Percentiles rank a stretch among this genome's conserved stretches.
Conservation (phyloP, 92 coral and sea anemone species). For the Phenganax stokvisi region DNA sequence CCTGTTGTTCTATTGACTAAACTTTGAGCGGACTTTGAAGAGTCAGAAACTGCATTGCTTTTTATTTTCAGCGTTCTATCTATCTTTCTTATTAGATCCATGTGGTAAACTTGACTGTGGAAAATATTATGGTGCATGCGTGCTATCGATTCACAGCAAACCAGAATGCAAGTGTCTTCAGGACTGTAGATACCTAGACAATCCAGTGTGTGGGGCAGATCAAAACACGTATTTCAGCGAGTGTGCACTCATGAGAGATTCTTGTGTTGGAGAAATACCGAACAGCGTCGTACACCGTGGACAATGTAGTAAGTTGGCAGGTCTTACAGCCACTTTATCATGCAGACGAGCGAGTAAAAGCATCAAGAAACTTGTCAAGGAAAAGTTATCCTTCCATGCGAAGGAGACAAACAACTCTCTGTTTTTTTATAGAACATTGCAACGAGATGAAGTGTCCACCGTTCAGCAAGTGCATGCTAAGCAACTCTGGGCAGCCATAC, state of each 20-base stretch:
- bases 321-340: neutral
- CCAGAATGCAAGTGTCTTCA: slow-evolving; percentile 36
- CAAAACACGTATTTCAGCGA: slow-evolving; percentile 26
- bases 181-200: slow-evolving; percentile 7
- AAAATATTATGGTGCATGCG: slow-evolving; percentile 26
- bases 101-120: slow-evolving; percentile 11
- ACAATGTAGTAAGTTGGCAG: slow-evolving; percentile 20
- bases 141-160: slow-evolving; percentile 6
- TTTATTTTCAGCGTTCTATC: neutral
- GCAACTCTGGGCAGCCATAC: slow-evolving; percentile 17
- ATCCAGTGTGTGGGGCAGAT: slow-evolving; percentile 31
- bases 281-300: slow-evolving; percentile 17
- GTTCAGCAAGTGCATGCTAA: slow-evolving; percentile 37
- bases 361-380: too few relatives aligned
- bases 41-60: neutral
- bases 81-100: slow-evolving; percentile 11
- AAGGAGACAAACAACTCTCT: neutral
- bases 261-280: slow-evolving; percentile 14
- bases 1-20: too few relatives aligned
- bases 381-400: slow-evolving; percentile 23
- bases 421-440: slow-evolving; percentile 19
- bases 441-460: slow-evolving; percentile 8
- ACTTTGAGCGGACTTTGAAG: neutral
- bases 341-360: too few relatives aligned
- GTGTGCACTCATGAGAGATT: slow-evolving; percentile 15